Evolutionary conservation across 2,888 invertebrate species (phyloP).

Genomic region (Cryptus armator): DNA sequence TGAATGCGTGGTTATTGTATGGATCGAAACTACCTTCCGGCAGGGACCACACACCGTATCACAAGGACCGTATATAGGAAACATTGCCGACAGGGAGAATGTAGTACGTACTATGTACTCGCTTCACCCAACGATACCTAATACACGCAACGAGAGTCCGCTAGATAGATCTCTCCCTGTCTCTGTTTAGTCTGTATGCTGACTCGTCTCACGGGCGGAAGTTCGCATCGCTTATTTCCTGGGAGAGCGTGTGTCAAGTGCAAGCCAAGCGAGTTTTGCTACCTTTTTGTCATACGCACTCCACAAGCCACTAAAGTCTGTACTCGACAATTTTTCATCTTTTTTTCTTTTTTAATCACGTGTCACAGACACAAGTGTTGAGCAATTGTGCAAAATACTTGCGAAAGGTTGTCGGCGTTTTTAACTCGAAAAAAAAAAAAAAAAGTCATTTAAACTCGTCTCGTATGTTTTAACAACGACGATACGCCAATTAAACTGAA

Average conservation of each 20-base stretch:
- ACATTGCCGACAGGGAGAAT: constrained; percentile 31
- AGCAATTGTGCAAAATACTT: background rate
- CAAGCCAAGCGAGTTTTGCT: constrained; percentile 28
- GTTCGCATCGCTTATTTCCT: constrained; percentile 54
- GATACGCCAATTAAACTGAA: background rate
- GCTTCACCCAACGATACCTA: constrained; percentile 19
- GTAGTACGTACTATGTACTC: constrained; percentile 15
- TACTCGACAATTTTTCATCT: background rate
- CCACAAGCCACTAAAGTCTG: background rate
- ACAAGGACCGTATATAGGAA: constrained; percentile 42
- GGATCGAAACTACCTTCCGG: constrained; percentile 65
- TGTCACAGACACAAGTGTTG: background rate
- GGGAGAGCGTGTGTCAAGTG: constrained; percentile 55
- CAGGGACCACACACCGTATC: constrained; percentile 40
- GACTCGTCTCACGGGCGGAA: constrained; percentile 57
- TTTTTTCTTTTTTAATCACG: background rate
- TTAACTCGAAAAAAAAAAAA: background rate
- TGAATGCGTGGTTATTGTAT: constrained; percentile 37
- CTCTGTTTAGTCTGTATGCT: constrained; percentile 17
- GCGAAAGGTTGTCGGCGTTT: background rate
- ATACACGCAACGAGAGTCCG: constrained; percentile 2
- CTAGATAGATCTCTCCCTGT: constrained; percentile 23
- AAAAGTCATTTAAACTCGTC: background rate
- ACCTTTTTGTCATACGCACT: constrained; percentile 13
- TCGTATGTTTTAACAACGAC: background rate